These are phyloP conservation scores for Diachrysia chrysitis DNA, from an alignment of 2,888 invertebrate genomes.

Conservation along the genomic window DNA sequence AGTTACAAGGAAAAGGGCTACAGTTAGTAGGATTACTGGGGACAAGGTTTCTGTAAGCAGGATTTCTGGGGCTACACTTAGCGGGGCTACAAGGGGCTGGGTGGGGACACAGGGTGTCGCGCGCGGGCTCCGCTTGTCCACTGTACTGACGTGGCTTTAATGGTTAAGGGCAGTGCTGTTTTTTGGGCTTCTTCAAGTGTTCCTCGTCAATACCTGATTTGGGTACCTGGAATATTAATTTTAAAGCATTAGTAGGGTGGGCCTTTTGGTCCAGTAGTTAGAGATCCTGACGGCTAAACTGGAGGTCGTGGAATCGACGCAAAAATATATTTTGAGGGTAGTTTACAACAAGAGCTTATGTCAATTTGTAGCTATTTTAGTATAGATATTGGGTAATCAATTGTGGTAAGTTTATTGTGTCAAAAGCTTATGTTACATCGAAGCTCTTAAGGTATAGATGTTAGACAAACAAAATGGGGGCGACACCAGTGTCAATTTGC, in stretches of 20 bases:
- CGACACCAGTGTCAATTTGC: no score
- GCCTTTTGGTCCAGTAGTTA: no score
- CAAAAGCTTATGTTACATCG: no score
- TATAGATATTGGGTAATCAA: neutral
- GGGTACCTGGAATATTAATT: constrained; percentile 71
- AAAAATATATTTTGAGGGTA: no score
- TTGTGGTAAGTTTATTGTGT: no score
- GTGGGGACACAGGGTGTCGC: constrained; percentile 62
- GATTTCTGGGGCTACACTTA: no score
- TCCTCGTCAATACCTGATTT: constrained; percentile 92
- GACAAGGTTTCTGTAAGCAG: no score
- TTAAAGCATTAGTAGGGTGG: neutral
- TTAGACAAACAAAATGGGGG: no score
- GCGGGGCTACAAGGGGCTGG: constrained; percentile 49
- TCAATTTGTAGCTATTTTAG: neutral
- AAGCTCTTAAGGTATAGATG: no score
- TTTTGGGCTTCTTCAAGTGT: constrained; percentile 94
- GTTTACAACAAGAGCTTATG: neutral
- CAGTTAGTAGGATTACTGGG: neutral
- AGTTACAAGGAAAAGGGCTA: neutral
- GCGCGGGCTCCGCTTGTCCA: constrained; percentile 75
- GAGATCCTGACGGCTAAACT: no score
- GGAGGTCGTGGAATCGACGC: no score
- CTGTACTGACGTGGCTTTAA: constrained; percentile 84
- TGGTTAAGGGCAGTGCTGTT: constrained; percentile 93